These are phyloP conservation scores for Aplodontia rufa DNA, from an alignment of 2,113 vertebrate species.

Conservation along the genomic window DNA sequence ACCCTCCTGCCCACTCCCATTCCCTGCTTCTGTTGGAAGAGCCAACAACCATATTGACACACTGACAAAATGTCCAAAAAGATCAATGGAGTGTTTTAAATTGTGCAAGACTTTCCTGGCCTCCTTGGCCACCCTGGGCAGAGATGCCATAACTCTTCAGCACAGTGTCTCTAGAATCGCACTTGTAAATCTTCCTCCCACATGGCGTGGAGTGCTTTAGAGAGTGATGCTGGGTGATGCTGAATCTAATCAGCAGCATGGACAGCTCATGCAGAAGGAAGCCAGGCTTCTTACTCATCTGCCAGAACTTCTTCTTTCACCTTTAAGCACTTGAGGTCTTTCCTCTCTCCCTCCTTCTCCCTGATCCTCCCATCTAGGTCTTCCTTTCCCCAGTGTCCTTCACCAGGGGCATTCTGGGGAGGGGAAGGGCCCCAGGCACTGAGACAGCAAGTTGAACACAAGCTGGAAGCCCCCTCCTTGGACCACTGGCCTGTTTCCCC, in stretches of 20 bases:
- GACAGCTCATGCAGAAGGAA: background rate
- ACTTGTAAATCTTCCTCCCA: constrained; percentile 67
- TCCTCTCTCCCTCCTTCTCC: background rate
- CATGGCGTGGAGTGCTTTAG: accelerated
- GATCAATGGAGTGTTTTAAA: constrained; percentile 76
- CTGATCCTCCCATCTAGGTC: background rate
- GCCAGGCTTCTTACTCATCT: constrained; percentile 38
- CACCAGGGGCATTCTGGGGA: background rate
- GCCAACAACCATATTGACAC: constrained; percentile 29
- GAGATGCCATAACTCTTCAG: constrained; percentile 69
- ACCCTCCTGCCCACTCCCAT: background rate
- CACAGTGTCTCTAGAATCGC: constrained; percentile 33
- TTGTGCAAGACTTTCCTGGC: constrained; percentile 65
- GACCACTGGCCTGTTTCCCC: background rate
- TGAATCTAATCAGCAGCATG: constrained; percentile 15
- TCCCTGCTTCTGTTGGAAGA: background rate
- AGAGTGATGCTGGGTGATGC: background rate
- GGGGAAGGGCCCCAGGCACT: background rate
- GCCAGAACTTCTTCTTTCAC: accelerated
- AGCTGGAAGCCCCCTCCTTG: background rate
- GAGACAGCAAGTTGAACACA: background rate
- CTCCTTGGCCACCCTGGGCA: constrained; percentile 45
- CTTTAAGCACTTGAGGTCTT: constrained; percentile 31
- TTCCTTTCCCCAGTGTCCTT: background rate
- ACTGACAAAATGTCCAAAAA: constrained; percentile 59